These are phyloP conservation scores for Sipha maydis DNA, from an alignment of 2,888 invertebrate genomes.

Conservation along the genomic window DNA sequence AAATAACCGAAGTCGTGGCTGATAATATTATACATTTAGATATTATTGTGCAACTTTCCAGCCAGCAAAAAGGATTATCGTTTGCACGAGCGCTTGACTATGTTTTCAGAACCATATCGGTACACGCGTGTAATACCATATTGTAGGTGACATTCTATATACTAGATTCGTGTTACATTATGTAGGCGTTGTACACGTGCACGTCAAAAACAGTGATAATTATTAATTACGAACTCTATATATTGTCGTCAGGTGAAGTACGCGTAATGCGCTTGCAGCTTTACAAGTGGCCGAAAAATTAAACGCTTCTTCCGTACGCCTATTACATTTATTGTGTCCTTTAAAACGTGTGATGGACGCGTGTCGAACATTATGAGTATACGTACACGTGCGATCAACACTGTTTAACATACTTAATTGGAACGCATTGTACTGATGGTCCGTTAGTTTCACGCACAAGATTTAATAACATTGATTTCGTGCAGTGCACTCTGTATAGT, in stretches of 20 bases:
- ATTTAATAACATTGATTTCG: neutral
- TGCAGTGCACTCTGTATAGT: neutral
- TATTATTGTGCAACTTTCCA: too few species aligned
- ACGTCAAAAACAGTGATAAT: neutral
- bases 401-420: conserved; percentile 15
- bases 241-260: neutral
- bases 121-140: neutral
- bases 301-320: neutral
- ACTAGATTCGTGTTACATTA: neutral
- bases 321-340: neutral
- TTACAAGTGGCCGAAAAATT: neutral
- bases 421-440: neutral
- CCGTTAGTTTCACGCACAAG: neutral
- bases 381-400: neutral
- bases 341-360: too few species aligned
- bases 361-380: neutral
- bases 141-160: too few species aligned
- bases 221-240: neutral
- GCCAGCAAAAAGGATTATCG: neutral
- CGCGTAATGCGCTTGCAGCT: neutral
- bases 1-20: neutral
- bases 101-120: neutral
- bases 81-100: neutral
- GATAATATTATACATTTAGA: neutral
- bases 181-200: too few species aligned